These are phyloP conservation scores for Haemorhous mexicanus DNA, from an alignment of 2,113 vertebrate genomes.

Conservation along the genomic window DNA sequence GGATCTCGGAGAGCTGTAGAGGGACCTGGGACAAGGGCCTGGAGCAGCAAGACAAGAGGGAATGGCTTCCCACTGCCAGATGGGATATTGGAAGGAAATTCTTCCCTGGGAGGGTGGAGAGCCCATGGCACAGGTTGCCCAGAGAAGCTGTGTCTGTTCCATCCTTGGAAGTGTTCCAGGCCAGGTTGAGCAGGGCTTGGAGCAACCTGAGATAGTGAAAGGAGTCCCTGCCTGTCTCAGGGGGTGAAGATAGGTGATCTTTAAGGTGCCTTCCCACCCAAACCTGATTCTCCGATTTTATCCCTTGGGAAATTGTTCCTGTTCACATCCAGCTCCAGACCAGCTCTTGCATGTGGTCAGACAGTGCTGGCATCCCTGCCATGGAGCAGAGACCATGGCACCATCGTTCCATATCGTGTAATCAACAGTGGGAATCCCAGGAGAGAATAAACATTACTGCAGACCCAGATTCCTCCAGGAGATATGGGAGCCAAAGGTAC, in stretches of 20 bases:
- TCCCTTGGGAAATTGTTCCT: neutral
- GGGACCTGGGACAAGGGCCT: neutral
- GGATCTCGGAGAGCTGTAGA: neutral
- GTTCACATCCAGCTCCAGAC: neutral
- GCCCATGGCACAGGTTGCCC: neutral
- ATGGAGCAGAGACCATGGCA: neutral
- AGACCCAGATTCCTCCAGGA: neutral
- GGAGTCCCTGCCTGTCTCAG: neutral
- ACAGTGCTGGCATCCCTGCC: neutral
- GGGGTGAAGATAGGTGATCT: neutral
- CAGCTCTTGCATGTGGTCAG: neutral
- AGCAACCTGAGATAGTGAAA: neutral
- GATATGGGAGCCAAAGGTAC: neutral
- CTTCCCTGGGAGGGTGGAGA: accelerated
- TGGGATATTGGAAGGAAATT: neutral
- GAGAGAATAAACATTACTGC: neutral
- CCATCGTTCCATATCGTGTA: neutral
- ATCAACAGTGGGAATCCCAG: neutral
- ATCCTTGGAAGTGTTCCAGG: neutral
- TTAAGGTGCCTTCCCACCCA: neutral
- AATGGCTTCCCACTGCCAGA: neutral
- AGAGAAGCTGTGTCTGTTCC: neutral
- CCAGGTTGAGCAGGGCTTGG: neutral
- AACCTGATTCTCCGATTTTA: neutral
- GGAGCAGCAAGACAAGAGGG: neutral